phyloP scores from a whole-genome alignment of 2,113 vertebrate species.

The Gorsachius goisagi region DNA sequence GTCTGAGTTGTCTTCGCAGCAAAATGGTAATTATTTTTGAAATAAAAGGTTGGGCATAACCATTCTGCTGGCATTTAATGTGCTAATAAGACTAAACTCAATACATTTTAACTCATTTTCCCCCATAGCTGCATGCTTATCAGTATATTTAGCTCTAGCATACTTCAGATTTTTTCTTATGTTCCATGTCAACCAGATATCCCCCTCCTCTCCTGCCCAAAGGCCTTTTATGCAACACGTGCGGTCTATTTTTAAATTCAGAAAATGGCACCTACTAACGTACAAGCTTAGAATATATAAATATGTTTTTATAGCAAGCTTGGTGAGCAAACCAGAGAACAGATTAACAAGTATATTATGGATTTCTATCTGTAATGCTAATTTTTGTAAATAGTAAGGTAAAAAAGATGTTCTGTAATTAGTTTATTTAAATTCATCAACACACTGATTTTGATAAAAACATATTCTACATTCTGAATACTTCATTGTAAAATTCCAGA shows the following conservation, averaged over 20 bases:
- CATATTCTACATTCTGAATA: background rate
- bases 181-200: conserved; percentile 40
- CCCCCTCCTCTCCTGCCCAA: conserved; percentile 44
- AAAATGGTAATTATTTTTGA: background rate
- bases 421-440: conserved; percentile 62
- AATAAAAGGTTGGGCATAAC: conserved; percentile 35
- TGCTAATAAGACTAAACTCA: conserved; percentile 47
- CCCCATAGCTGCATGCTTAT: conserved; percentile 19
- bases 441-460: conserved; percentile 40
- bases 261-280: conserved; percentile 49
- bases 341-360: conserved; percentile 58
- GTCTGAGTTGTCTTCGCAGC: conserved; percentile 1
- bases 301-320: conserved; percentile 41
- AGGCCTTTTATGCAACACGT: conserved; percentile 55
- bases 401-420: conserved; percentile 20
- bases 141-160: conserved; percentile 47
- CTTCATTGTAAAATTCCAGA: background rate
- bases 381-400: conserved; percentile 21
- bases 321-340: conserved; percentile 18
- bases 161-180: conserved; percentile 52
- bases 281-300: conserved; percentile 50
- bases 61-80: conserved; percentile 26
- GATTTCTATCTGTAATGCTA: conserved; percentile 51
- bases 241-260: conserved; percentile 59
- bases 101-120: conserved; percentile 27